phyloP scores from a whole-genome alignment of 1,140 invertebrate species.

The Luehdorfia chinensis region DNA sequence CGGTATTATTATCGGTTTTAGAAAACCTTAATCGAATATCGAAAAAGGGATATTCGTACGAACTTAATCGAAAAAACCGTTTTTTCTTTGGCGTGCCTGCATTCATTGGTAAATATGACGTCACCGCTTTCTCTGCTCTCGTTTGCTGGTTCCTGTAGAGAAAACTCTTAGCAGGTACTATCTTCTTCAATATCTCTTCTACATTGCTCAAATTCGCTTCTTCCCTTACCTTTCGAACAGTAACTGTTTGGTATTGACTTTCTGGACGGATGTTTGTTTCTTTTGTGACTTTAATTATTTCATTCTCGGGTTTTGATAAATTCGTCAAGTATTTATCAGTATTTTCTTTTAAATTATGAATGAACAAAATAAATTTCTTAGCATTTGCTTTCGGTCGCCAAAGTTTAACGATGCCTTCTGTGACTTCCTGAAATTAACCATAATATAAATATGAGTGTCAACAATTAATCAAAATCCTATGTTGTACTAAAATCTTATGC shows the following conservation, averaged over 20 bases:
- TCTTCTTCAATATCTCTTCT: conserved; percentile 57
- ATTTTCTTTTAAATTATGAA: conserved; percentile 52
- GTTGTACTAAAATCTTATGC: too few relatives aligned
- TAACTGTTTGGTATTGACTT: conserved; percentile 61
- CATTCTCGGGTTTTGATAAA: conserved; percentile 19
- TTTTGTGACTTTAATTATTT: conserved; percentile 33
- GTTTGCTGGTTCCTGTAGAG: conserved; percentile 63
- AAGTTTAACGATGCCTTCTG: conserved; percentile 61
- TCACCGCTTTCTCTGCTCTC: conserved; percentile 36
- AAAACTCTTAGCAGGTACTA: conserved; percentile 69
- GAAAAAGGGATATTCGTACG: conserved; percentile 60
- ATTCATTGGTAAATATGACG: conserved; percentile 70
- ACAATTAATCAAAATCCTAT: too few relatives aligned
- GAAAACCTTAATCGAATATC: conserved; percentile 44
- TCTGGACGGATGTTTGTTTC: conserved; percentile 43
- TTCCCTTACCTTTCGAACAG: conserved; percentile 45
- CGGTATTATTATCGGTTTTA: conserved; percentile 41
- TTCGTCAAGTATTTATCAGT: conserved; percentile 50
- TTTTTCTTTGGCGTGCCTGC: conserved; percentile 43
- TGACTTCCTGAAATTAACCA: conserved; percentile 53
- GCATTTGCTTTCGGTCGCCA: conserved; percentile 60
- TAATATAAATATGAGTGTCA: not conserved
- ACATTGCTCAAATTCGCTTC: conserved; percentile 41
- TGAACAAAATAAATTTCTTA: conserved; percentile 56
- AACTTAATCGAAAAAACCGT: conserved; percentile 56